phyloP scores from a whole-genome alignment of 2,888 invertebrate genomes.

The Adineta ricciae region DNA sequence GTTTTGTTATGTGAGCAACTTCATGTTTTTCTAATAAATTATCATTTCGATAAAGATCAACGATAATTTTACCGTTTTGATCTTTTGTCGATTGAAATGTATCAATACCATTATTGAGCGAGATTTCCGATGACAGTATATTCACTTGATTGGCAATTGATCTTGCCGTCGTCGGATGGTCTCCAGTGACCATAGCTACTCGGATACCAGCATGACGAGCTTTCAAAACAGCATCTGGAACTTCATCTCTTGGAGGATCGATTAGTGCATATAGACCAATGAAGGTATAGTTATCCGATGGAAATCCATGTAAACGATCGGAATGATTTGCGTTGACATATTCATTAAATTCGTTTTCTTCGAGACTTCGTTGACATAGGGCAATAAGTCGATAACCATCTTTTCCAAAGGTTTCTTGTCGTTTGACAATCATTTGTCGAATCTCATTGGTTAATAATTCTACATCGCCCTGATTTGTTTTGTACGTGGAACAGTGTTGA shows the following conservation, averaged over 20 bases:
- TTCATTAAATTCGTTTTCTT: background rate
- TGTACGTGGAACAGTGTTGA: slow-evolving; percentile 6
- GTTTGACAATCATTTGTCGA: slow-evolving; percentile 2
- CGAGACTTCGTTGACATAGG: background rate
- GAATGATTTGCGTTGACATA: background rate
- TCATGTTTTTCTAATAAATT: background rate
- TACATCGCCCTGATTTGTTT: slow-evolving; percentile 24
- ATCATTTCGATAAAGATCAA: background rate
- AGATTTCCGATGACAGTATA: background rate
- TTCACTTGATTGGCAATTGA: slow-evolving; percentile 22
- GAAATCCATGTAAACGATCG: background rate
- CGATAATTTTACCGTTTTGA: background rate
- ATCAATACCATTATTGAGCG: background rate
- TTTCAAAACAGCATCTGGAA: slow-evolving; percentile 23
- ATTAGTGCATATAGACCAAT: slow-evolving; percentile 26
- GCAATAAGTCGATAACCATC: background rate
- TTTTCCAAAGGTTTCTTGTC: slow-evolving; percentile 21
- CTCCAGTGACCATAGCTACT: slow-evolving; percentile 29
- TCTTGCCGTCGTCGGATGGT: slow-evolving; percentile 23
- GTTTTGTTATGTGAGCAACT: background rate
- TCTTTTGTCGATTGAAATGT: background rate
- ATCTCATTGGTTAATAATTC: slow-evolving; percentile 19
- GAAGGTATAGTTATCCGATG: slow-evolving; percentile 13
- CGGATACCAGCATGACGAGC: slow-evolving; percentile 17
- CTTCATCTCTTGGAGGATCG: slow-evolving; percentile 26